Evolutionary conservation across 2,113 vertebrate genomes (phyloP), one percentile per base, ranked within the genome.

Genomic region (Oreocharis arfaki): DNA sequence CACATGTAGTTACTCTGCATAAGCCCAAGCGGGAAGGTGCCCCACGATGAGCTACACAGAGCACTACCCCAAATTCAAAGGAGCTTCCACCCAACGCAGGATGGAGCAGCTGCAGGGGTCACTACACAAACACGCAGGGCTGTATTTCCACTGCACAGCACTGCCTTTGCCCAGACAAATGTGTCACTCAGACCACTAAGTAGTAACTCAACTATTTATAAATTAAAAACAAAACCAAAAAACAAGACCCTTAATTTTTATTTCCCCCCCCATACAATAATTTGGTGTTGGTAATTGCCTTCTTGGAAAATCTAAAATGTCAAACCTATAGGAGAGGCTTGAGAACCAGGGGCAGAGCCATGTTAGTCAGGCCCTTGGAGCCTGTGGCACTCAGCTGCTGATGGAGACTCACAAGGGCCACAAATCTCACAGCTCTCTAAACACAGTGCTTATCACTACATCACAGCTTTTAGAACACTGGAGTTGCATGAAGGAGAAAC

Each of bases 91-190:
- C 23, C 70, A 19, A 0, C 9, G 17, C 20, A 49, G n/a, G 21
- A 16, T 26, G 13, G 37, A 59, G 20, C 18, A 78, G 35, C 44
- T 50, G 13, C 70, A 57, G 15, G 7, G n/a, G n/a, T 49, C n/a
- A 18, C 42, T 32, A 4, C 3, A 6, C 79, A 37, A 52, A 75
- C 13, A 59, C 0, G 0, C 8, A 42, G 16, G 18, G 32, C 27
- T 52, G 8, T 3, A 15, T 23, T 64, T 44, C 37, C 65, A 32
- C 41, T 56, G 24, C 7, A 1, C 22, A 63, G 64, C 30, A n/a
- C 15, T 35, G 21, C 12, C n/a, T 73, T 30, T 13, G 2, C 27
- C 37, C 11, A 71, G 35, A 39, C 8, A 19, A 56, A 6, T 3
- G 9, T 17, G 41, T 17, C 2, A 1, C 50, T 93, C 16, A 41